A percentile compares a stretch with the other conserved stretches of the same genome.
Conservation (phyloP, 2,113 vertebrate genomes). For the Furnarius figulus region DNA sequence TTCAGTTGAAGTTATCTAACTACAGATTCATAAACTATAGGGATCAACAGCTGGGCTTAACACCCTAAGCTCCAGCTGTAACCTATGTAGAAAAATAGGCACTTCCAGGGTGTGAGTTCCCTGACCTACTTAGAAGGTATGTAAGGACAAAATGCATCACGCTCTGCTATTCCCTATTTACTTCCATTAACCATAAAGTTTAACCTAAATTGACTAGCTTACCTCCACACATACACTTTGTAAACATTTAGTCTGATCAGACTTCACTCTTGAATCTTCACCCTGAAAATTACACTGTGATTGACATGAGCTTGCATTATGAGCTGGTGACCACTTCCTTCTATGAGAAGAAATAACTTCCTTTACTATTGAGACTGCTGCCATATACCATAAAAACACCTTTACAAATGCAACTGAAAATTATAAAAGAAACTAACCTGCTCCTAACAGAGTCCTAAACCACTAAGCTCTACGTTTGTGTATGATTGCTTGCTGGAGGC, state of each 20-base stretch:
- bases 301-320: background rate
- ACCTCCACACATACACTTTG: background rate
- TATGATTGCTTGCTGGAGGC: background rate
- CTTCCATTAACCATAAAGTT: background rate
- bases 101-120: background rate
- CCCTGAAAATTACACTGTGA: background rate
- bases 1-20: background rate
- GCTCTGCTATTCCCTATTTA: background rate
- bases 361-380: background rate
- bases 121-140: background rate
- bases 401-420: background rate
- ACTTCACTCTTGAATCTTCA: background rate
- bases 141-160: background rate
- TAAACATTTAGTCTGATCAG: background rate
- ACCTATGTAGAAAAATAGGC: background rate
- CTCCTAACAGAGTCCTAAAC: background rate
- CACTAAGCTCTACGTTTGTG: background rate
- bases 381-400: background rate
- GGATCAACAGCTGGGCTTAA: constrained; percentile 9
- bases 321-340: background rate
- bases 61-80: background rate
- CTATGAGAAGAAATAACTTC: background rate
- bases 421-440: background rate
- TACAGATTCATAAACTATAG: background rate
- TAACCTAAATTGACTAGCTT: background rate